phyloP scores from a whole-genome alignment of 2,113 vertebrate genomes.

The Plestiodon gilberti region DNA sequence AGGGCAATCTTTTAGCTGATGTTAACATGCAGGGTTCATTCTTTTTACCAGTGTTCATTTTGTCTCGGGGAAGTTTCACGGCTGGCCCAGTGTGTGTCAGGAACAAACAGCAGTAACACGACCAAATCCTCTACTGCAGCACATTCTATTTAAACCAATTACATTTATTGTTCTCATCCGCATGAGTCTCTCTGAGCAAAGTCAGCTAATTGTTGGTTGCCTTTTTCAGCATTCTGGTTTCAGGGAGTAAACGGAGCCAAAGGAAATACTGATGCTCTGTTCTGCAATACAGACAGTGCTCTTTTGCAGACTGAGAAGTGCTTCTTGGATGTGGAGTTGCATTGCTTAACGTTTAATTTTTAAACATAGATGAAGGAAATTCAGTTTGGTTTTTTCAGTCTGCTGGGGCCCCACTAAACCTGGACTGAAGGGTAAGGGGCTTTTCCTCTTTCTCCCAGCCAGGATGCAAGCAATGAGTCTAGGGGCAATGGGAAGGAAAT shows the following conservation, averaged over 20 bases:
- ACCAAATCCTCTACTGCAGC: not conserved
- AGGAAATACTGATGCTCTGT: not conserved
- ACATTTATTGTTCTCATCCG: conserved; percentile 18
- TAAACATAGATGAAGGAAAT: not conserved
- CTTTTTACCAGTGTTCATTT: not conserved
- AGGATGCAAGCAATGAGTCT: not conserved
- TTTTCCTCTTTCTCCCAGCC: not conserved
- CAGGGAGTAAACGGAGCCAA: conserved; percentile 32
- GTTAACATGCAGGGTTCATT: not conserved
- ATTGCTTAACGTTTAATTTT: not conserved
- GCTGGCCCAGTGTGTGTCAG: not conserved
- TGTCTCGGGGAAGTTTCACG: conserved; percentile 21
- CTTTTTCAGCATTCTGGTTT: not conserved
- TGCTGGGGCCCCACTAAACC: not conserved
- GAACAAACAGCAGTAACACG: conserved; percentile 30
- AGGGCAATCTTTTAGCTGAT: not conserved
- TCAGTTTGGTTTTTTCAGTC: not conserved
- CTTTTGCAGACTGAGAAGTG: too few relatives aligned
- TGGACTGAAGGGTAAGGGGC: not conserved
- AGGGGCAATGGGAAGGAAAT: not conserved
- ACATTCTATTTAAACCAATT: not conserved
- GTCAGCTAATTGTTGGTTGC: conserved; percentile 2
- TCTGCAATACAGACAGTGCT: not conserved
- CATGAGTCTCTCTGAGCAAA: conserved; percentile 17
- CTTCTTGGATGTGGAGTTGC: not conserved